These are phyloP conservation scores for Drosophila melanosoma DNA, from an alignment of 2,888 invertebrate genomes.

Conservation along the genomic window DNA sequence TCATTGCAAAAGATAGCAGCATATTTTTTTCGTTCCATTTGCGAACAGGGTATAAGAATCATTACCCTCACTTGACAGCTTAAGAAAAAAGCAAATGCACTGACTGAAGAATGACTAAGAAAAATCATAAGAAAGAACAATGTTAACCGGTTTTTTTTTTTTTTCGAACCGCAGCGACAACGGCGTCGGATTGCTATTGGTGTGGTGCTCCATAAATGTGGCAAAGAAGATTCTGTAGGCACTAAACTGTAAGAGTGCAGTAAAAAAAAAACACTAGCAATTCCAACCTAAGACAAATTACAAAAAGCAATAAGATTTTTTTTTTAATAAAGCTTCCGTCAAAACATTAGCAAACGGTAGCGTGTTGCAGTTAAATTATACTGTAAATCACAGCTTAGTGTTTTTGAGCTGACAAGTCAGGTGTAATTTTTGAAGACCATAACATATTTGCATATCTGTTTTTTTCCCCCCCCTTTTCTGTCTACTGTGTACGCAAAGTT, in stretches of 20 bases:
- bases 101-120: conserved; percentile 75
- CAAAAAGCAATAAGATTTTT: conserved; percentile 40
- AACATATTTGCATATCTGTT: not conserved
- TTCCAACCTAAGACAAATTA: conserved; percentile 33
- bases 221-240: conserved; percentile 70
- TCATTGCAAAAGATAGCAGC: not conserved
- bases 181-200: conserved; percentile 52
- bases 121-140: conserved; percentile 67
- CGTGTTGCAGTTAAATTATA: conserved; percentile 36
- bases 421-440: conserved; percentile 1
- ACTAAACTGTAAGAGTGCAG: conserved; percentile 62
- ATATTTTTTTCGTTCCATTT: not conserved
- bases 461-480: not conserved
- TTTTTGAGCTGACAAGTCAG: not conserved
- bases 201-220: conserved; percentile 58
- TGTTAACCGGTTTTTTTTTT: conserved; percentile 65
- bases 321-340: conserved; percentile 56
- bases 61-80: conserved; percentile 38
- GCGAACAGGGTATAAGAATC: conserved; percentile 38
- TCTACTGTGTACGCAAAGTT: not conserved
- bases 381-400: conserved; percentile 10
- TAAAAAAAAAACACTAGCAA: conserved; percentile 53
- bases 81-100: conserved; percentile 63
- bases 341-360: conserved; percentile 30
- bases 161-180: conserved; percentile 70